Conservation (phyloP, 2,797 vertebrate species). For the Dipus sagitta region DNA sequence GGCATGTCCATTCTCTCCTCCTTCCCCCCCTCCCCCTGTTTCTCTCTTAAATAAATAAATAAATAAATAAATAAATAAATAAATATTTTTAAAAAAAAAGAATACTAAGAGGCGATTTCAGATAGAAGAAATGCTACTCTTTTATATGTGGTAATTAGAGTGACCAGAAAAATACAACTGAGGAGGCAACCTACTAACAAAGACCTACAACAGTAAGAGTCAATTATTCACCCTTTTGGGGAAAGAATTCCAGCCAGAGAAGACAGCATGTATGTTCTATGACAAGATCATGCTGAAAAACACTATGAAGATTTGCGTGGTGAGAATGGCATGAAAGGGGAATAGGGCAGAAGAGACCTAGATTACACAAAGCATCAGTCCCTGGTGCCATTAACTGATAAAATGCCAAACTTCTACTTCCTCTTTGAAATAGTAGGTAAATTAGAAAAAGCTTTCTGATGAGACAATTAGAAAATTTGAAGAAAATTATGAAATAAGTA, state of each 20-base stretch:
- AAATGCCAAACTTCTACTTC: background rate
- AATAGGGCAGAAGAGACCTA: background rate
- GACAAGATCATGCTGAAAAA: conserved; percentile 20
- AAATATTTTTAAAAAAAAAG: background rate
- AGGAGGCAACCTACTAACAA: conserved; percentile 4
- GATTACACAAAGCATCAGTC: background rate
- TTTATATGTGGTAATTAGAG: background rate
- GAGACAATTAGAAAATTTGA: background rate
- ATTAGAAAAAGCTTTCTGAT: background rate
- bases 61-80: no score
- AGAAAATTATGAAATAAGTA: background rate
- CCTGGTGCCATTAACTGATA: background rate
- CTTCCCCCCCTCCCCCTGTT: no score
- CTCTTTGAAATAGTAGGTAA: background rate
- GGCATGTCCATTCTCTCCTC: no score
- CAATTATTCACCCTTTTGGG: background rate
- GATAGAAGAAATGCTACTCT: background rate
- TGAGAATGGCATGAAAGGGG: background rate
- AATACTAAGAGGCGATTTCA: background rate
- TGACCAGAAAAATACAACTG: conserved; percentile 3
- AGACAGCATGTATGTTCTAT: background rate
- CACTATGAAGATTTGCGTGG: background rate
- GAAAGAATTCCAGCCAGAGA: background rate
- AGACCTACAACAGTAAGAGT: background rate
- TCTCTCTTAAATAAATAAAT: no score